Conservation (phyloP, 2,888 invertebrate genomes). For the Lepas anatifera region DNA sequence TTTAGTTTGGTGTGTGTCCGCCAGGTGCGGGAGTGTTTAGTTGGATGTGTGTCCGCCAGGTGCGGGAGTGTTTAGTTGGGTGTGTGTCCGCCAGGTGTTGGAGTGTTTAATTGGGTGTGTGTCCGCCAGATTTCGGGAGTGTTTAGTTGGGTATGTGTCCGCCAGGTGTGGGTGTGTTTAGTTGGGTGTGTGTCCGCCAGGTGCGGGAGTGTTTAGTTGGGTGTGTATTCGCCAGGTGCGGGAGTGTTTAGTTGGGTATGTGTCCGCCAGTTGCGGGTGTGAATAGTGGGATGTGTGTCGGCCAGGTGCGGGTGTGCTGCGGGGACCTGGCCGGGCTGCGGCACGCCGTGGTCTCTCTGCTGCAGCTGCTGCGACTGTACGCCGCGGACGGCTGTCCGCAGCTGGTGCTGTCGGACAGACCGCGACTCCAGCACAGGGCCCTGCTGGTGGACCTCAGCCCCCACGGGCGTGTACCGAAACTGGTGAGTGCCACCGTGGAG, state of each 20-base stretch:
- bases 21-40: no score
- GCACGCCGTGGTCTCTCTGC: constrained; percentile 18
- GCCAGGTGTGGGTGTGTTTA: not conserved
- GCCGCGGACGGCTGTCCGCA: constrained; percentile 26
- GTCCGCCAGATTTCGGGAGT: not conserved
- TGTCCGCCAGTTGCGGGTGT: no score
- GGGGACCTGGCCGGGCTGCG: constrained; percentile 17
- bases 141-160: not conserved
- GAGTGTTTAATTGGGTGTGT: no score
- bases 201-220: not conserved
- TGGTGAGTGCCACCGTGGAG: constrained; percentile 30
- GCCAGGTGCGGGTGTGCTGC: not conserved
- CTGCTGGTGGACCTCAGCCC: constrained; percentile 45
- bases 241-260: no score
- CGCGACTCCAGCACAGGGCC: constrained; percentile 43
- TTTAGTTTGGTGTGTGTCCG: not conserved
- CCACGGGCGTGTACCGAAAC: constrained; percentile 43
- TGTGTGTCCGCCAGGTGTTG: not conserved
- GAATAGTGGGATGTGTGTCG: not conserved
- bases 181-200: not conserved
- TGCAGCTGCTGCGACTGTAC: constrained; percentile 17
- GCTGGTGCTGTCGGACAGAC: constrained; percentile 45
- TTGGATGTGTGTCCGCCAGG: no score
- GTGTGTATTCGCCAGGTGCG: not conserved
- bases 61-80: not conserved